Evolutionary conservation across 2,113 vertebrate species (phyloP), one percentile per base, ranked within the genome.

Genomic region (Tachuris rubrigastra): DNA sequence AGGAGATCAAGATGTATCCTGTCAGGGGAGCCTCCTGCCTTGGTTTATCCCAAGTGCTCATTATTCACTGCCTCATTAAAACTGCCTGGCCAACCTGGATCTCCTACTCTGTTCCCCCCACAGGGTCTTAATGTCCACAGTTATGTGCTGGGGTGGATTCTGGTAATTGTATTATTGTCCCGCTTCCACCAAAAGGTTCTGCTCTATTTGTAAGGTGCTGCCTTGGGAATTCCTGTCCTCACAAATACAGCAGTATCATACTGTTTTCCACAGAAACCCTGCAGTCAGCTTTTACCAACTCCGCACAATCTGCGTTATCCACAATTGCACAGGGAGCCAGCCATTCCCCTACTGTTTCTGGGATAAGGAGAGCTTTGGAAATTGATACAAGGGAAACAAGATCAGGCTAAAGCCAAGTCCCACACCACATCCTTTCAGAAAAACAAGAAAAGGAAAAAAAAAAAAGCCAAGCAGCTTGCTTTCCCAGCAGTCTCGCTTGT

Each of bases 401-500:
- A 85, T 52, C 63, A 74, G 65, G 37, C 72, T 72, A 63, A 83
- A 90, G 49, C 92, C 79, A 60, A 72, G 63, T 75, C 59, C 79
- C 60, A 75, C 21, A 81, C 94, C 94, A 93, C 95, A 95, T 95
- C 92, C 90, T 89, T 93, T 93, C 49, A 76, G 39, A 52, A 30
- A 79, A 62, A 56, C 16, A 11, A 21, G 5, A 10, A 10, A 35
- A 25, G 5, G 15, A 25, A 25, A 50, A 8, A 8, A 27, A 49
- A 50, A 50, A 59, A 49, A 62, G 18, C 72, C 65, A 59, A 22
- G 15, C 60, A 56, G 65, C 30, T 68, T 86, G n/a, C 62, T 89
- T 96, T 96, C 93, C 91, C 87, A 83, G 78, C 87, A 90, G 47
- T 81, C 65, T 88, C 1, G 0, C 68, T 80, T 92, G 83, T 93